Base-by-base conservation (phyloP, 2,888 invertebrate species). In the Thecocarcelia acutangulata region DNA sequence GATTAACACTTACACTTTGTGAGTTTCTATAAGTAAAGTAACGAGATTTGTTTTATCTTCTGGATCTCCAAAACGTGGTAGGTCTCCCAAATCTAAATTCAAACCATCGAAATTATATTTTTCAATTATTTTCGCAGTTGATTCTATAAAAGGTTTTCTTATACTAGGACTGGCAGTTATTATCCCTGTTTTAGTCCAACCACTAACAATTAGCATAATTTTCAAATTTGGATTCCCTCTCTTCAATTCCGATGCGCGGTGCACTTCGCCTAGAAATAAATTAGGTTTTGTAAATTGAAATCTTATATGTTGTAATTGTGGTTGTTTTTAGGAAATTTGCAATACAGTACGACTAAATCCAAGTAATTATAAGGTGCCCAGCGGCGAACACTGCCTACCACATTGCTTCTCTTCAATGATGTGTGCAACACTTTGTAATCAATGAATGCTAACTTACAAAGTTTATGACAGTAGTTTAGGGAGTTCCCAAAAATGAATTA, bases 61-160 rank as follows among this genome's bases (percentile, higher is more conserved):
- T 91, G 78, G 6, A 4, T 13, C 37, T 3, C 88, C 87, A 12
- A 85, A 88, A n/a, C 88, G 86, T 42, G 86, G 85, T 0, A 94
- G 97, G 89, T 97, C 98, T 87, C 97, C 97, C 97, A 97, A 98
- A 88, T 97, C 97, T 28, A 98, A 92, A 90, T 98, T 97, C 44
- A 98, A 91, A 3, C 98, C 98, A 87, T 98, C 97, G 86, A 98
- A 98, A 75, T 94, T 94, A 85, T 96, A 93, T 83, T 94, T 93
- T 75, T 94, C 93, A 69, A 97, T 93, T 87, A 97, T 97, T 84
- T 94, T 93, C 2, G 96, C 84, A 0, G 94, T 94, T 84, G 96
- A 94, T 1, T 93, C 91, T 17, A 96, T 93, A 87, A 97, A 97
- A 80, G 93, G 93, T 46, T 93, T 91, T 68, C 97, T 92, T 1